Evolutionary conservation across 2,888 invertebrate species (phyloP), one percentile per base, ranked within the genome.

Genomic region (Cylindroiulus punctatus): DNA sequence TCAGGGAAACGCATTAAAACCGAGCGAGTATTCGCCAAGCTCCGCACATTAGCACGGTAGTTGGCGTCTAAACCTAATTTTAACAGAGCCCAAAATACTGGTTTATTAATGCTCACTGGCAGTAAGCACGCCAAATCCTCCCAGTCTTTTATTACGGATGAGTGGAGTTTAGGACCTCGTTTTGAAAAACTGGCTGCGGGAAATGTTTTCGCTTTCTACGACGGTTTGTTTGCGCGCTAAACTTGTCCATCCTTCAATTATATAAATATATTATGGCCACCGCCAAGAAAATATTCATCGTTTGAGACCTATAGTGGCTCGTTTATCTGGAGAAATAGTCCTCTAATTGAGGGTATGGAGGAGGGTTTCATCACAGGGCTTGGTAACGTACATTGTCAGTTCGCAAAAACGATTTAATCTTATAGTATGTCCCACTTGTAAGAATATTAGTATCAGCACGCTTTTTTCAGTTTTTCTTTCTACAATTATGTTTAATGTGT

Each of bases 191-290:
- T 0, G 52, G 52, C 52, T 52, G 52, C 76, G 14, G 22, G 76
- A 76, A 76, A 76, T 26, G 10, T 14, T 76, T 76, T 76, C 30
- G 12, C 30, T 76, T 76, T 76, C n/a, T 76, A 76, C 26, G 76
- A 76, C 14, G 30, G 76, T 30, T 76, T 76, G 76, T 76, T 76
- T 26, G 52, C 52, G 65, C 65, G 76, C 26, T 76, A 76, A 76
- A 30, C 26, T 76, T 76, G 30, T 30, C 14, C 76, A 30, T 76
- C 22, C 22, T 76, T 76, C 76, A 76, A 76, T 76, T 76, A 76
- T 1, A 76, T 76, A 76, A 76, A 76, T 30, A 30, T 30, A 76
- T 76, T 30, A 26, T 30, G 26, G 26, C 8, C 76, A n/a, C 22
- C 4, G 0, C 12, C 76, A 14, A 76, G 26, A 26, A 30, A 76